Conservation (phyloP, 2,113 vertebrate species). For the Hemichromis elongatus region DNA sequence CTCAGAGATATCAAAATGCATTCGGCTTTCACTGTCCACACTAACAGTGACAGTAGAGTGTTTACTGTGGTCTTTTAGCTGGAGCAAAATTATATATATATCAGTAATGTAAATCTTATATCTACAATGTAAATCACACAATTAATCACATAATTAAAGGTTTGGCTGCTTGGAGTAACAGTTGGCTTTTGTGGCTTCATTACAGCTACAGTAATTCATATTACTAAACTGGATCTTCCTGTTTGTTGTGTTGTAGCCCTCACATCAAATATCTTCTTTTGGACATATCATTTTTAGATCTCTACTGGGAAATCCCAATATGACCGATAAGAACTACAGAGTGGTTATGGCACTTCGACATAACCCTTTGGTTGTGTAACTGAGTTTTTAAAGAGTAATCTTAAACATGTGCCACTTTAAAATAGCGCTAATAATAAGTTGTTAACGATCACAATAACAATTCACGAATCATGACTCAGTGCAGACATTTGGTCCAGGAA, state of each 20-base stretch:
- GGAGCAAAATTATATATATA: neutral
- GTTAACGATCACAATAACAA: neutral
- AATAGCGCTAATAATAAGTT: neutral
- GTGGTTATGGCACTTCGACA: neutral
- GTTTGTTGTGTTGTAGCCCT: neutral
- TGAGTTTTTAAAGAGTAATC: neutral
- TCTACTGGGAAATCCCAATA: neutral
- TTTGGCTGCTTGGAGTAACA: too few relatives aligned
- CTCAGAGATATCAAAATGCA: accelerated
- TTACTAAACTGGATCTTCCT: neutral
- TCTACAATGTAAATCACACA: neutral
- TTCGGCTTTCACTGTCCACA: neutral
- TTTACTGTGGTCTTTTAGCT: neutral
- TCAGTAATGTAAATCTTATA: neutral
- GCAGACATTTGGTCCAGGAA: neutral
- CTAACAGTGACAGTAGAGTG: neutral
- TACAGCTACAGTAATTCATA: neutral
- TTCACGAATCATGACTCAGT: neutral
- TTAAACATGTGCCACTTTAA: neutral
- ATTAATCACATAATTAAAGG: neutral
- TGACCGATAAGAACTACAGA: neutral
- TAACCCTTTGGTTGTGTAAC: neutral
- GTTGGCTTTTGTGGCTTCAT: neutral
- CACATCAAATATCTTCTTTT: too few relatives aligned
- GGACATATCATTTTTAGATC: too few relatives aligned